Base-by-base conservation (phyloP, 1,140 invertebrate genomes). In the Limonius californicus region DNA sequence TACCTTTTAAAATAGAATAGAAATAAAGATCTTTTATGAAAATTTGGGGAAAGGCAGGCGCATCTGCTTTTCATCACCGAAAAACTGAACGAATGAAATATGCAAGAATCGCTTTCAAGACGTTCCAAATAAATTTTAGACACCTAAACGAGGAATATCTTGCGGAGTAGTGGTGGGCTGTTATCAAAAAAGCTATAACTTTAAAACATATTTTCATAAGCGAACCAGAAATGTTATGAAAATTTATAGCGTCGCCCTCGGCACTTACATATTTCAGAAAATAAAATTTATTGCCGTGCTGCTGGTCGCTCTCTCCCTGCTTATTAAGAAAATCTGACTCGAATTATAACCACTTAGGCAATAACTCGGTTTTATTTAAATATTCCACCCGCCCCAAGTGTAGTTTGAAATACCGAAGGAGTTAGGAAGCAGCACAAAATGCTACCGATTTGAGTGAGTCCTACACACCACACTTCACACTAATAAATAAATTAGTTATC, bases 191-290 rank as follows among this genome's bases (percentile, higher is more conserved):
- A 27, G 59, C 65, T 57, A 67, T 67, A 69, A 67, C 56, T 69
- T 60, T 57, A 61, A 61, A 69, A 64, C 62, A 64, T 67, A 67
- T 69, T 66, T 69, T 67, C 62, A 65, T 64, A 65, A 69, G 62
- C 60, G 59, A 21, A 35, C 56, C 45, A 60, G 59, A 54, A 64
- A 57, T 64, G 67, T 63, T 66, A 64, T 65, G 62, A 58, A 57
- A 65, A 69, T 69, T 69, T 69, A 69, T 69, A 62, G 65, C 62
- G 53, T 54, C 67, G 65, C 67, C 59, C 45, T 45, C 57, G 65
- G 65, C 67, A 69, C 60, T 69, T 67, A 62, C 62, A 65, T 61
- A 64, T 65, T 66, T 69, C 67, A 65, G 59, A 60, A 65, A 67
- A 69, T 43, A 45, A 64, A 69, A 69, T 69, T 69, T 69, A 69